Base-by-base conservation (phyloP, 2,797 vertebrate genomes). In the Calcarius lapponicus region DNA sequence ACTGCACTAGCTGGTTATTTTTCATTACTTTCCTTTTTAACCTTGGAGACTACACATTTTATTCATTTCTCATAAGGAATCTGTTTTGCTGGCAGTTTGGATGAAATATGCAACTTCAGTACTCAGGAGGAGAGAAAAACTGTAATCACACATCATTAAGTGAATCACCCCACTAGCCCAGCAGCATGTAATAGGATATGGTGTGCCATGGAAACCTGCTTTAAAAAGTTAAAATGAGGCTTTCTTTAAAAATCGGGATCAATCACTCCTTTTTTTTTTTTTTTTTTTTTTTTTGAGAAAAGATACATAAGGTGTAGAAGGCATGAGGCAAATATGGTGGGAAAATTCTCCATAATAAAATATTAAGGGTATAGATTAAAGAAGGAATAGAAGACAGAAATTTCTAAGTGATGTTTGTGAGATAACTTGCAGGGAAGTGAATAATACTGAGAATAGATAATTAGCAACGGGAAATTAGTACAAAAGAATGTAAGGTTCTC, bases 121-220 rank as follows among this genome's bases (percentile, higher is more conserved):
- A 54, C 83, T 78, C 92, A 76, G 56, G 78, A 94, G 80, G 53
- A 94, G 86, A 62, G 74, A 82, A 91, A 82, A 92, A n/a, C 60
- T 87, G 51, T 80, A 94, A 96, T 92, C 86, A 82, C 92, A 90
- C 86, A 80, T 95, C 88, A 78, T 96, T 95, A 96, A 93, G 82
- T 85, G 60, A 80, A 96, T 92, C 90, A 86, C 42, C 28, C 74
- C 60, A 20, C 86, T 76, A 74, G 50, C 32, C 83, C 48, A 72
- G 72, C 57, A 94, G 83, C 57, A 48, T 54, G 80, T 76, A 96
- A 84, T 50, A 86, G 73, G 56, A 96, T 93, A 87, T 8, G 47
- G 80, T 71, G 86, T 45, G 45, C 67, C 51, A 25, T 1, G 3
- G 90, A 94, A 90, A 64, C 20, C 61, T 91, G 48, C 45, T 71